phyloP scores from a whole-genome alignment of 2,888 invertebrate species.

The Strigamia transsilvanica region DNA sequence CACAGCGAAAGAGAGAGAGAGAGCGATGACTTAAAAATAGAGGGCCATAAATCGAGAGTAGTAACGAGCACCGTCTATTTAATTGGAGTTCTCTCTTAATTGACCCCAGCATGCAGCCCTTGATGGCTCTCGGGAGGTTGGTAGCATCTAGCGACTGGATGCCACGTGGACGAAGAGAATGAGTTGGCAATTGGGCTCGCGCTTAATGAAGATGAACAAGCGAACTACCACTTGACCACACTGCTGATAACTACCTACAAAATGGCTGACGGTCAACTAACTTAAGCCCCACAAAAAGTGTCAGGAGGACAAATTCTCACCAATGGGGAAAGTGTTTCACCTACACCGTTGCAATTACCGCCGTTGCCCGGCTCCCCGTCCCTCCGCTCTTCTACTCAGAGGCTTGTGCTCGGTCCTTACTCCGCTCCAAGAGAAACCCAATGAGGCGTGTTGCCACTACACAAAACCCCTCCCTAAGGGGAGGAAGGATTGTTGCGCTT shows the following conservation, averaged over 20 bases:
- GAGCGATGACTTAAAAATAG: background rate
- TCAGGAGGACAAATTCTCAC: background rate
- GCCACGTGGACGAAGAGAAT: constrained; percentile 11
- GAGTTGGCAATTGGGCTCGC: background rate
- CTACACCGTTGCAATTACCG: background rate
- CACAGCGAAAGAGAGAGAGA: background rate
- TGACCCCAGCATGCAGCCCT: constrained; percentile 22
- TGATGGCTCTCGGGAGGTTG: background rate
- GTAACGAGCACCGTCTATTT: constrained; percentile 30
- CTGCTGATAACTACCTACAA: constrained; percentile 21
- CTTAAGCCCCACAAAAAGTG: background rate
- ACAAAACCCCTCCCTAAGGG: constrained; percentile 16
- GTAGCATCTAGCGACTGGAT: background rate
- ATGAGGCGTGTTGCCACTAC: constrained; percentile 21
- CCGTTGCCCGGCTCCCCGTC: background rate
- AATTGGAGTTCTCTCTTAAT: constrained; percentile 16
- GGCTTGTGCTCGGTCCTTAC: background rate
- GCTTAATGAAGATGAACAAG: constrained; percentile 26
- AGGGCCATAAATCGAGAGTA: constrained; percentile 3
- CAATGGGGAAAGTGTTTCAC: constrained; percentile 15
- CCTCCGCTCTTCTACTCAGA: background rate
- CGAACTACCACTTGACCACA: constrained; percentile 11
- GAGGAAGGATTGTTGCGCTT: background rate
- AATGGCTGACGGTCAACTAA: constrained; percentile 21
- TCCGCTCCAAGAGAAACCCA: constrained; percentile 15